A percentile compares a stretch with the other conserved stretches of the same genome.
These are phyloP conservation scores for Sitta carolinensis DNA, from an alignment of 2,797 vertebrate genomes.

Conservation along the genomic window DNA sequence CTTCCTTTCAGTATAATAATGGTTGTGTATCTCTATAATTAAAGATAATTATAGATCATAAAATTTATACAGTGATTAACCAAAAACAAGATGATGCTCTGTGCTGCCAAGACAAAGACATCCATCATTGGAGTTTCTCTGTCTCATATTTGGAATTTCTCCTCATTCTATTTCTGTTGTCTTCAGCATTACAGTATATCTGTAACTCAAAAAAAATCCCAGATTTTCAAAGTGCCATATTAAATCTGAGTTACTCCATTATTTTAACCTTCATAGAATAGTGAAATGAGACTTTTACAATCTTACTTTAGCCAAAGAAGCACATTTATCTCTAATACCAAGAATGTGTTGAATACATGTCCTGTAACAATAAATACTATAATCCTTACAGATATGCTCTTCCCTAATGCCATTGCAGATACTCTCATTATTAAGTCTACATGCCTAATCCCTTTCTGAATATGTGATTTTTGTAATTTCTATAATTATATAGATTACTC, in stretches of 20 bases:
- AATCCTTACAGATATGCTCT: background rate
- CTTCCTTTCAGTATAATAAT: constrained; percentile 67
- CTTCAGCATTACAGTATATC: background rate
- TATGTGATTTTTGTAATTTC: background rate
- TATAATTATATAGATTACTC: background rate
- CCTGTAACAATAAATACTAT: background rate
- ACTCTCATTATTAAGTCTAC: background rate
- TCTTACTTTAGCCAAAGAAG: background rate
- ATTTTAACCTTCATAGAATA: background rate
- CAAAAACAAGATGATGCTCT: constrained; percentile 44
- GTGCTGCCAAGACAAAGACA: constrained; percentile 50
- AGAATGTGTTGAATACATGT: background rate
- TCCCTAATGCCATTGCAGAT: background rate
- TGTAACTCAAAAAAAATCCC: background rate
- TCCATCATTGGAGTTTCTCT: background rate
- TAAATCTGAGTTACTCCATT: background rate
- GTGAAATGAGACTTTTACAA: background rate
- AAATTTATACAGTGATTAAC: constrained; percentile 63
- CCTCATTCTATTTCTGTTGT: background rate
- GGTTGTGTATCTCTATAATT: constrained; percentile 54
- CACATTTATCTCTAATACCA: background rate
- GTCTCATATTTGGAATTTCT: background rate
- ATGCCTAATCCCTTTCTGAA: background rate
- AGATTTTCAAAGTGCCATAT: background rate
- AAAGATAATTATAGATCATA: constrained; percentile 67